phyloP scores from a whole-genome alignment of 2,888 invertebrate species.

The Acanthosepion esculentum region DNA sequence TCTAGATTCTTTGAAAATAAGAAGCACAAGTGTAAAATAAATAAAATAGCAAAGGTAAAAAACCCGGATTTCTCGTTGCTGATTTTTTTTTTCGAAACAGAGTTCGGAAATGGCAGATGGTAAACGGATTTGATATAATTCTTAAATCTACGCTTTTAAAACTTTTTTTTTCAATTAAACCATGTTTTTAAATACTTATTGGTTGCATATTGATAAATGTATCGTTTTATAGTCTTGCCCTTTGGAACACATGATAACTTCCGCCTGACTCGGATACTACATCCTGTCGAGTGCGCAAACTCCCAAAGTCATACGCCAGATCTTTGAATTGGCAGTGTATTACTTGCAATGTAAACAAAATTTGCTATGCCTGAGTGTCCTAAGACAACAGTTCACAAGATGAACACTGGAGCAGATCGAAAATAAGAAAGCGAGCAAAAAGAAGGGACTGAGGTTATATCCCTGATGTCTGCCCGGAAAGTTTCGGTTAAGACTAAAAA shows the following conservation, averaged over 20 bases:
- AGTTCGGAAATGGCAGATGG: neutral
- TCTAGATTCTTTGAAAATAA: neutral
- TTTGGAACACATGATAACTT: neutral
- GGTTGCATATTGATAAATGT: constrained; percentile 6
- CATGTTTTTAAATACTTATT: constrained; percentile 22
- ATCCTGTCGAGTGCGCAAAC: neutral
- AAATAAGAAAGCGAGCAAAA: too few relatives aligned
- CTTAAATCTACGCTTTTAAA: neutral
- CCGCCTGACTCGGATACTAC: neutral
- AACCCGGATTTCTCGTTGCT: neutral
- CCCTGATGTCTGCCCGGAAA: too few relatives aligned
- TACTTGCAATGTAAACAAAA: neutral
- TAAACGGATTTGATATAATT: neutral
- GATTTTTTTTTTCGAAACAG: neutral
- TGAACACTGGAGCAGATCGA: neutral
- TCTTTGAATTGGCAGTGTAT: neutral
- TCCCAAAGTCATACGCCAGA: neutral
- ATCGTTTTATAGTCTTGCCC: neutral
- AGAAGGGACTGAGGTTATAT: too few relatives aligned
- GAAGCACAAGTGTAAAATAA: neutral
- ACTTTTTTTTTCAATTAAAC: neutral
- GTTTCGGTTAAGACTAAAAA: too few relatives aligned
- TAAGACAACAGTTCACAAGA: neutral
- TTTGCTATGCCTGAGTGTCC: neutral
- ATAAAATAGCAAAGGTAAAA: neutral